Evolutionary conservation across 2,888 invertebrate genomes (phyloP), one percentile per base, ranked within the genome.

Genomic region (Ceratothoa steindachneri): DNA sequence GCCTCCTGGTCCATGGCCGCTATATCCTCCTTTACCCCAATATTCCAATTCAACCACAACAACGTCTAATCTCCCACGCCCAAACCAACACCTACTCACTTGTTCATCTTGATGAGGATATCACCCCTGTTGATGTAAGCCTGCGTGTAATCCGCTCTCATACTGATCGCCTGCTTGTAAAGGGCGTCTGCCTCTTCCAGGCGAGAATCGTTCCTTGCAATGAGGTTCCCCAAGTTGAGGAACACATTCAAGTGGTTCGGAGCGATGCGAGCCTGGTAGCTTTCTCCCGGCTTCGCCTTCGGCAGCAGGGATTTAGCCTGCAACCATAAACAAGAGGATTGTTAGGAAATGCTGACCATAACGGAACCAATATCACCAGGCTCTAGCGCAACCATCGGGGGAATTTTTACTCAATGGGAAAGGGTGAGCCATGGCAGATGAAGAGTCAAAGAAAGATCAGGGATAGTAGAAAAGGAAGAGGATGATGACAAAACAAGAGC

Each of bases 51-150:
- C n/a, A n/a, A n/a, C n/a, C n/a, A n/a, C n/a, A n/a, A n/a, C n/a
- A n/a, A n/a, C n/a, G n/a, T n/a, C n/a, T n/a, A n/a, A n/a, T n/a
- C n/a, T n/a, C n/a, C n/a, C n/a, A n/a, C n/a, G n/a, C n/a, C n/a
- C n/a, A n/a, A n/a, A n/a, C n/a, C n/a, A n/a, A n/a, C n/a, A n/a
- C n/a, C 19, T n/a, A 71, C 75, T 78, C 84, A 78, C 77, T 75
- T 90, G 86, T 96, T 96, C 82, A 97, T 86, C 85, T 95, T 96
- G 84, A 97, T 93, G 81, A 97, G 88, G 83, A 97, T 93, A 86
- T 97, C 97, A 0, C 97, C 97, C 73, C 97, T 89, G 86, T 97
- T 97, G 81, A 97, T 97, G 84, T 97, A 97, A 7, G 97, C 97
- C 84, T 95, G 93, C 0, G 94, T 90, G 84, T 96, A 96, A 87